These are phyloP conservation scores for Geophilus truncorum DNA, from an alignment of 2,888 invertebrate genomes.

Conservation along the genomic window DNA sequence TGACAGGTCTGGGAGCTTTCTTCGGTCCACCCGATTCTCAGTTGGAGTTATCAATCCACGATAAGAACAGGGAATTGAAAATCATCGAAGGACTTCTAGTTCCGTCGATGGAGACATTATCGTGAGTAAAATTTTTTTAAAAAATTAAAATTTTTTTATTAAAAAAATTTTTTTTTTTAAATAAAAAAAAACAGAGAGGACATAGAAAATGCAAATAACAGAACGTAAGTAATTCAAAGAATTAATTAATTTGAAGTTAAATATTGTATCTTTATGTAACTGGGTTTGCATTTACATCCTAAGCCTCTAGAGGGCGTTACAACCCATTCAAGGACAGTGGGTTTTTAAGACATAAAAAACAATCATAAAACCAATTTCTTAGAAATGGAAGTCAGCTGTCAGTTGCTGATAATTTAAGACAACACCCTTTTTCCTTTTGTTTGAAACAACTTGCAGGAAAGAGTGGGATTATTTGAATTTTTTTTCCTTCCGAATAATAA, in stretches of 20 bases:
- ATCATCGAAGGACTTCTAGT: conserved; percentile 67
- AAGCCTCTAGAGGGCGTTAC: background rate
- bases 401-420: background rate
- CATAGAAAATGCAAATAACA: conserved; percentile 60
- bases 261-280: no score
- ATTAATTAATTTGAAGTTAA: no score
- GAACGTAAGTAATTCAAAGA: conserved; percentile 47
- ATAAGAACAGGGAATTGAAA: conserved; percentile 68
- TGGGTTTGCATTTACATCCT: background rate
- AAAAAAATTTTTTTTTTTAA: conserved; percentile 39
- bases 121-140: conserved; percentile 38
- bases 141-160: background rate
- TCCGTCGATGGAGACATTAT: conserved; percentile 59
- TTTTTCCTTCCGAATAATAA: no score
- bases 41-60: conserved; percentile 71
- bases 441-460: no score
- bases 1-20: conserved; percentile 71
- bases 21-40: conserved; percentile 81
- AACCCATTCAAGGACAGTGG: background rate
- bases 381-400: background rate
- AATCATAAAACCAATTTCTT: background rate
- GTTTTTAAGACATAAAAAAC: no score
- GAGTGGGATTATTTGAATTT: no score
- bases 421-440: no score
- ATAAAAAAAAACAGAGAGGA: no score